Evolutionary conservation across 1,140 invertebrate genomes (phyloP), one percentile per base, ranked within the genome.

Genomic region (Drosophila ambigua): DNA sequence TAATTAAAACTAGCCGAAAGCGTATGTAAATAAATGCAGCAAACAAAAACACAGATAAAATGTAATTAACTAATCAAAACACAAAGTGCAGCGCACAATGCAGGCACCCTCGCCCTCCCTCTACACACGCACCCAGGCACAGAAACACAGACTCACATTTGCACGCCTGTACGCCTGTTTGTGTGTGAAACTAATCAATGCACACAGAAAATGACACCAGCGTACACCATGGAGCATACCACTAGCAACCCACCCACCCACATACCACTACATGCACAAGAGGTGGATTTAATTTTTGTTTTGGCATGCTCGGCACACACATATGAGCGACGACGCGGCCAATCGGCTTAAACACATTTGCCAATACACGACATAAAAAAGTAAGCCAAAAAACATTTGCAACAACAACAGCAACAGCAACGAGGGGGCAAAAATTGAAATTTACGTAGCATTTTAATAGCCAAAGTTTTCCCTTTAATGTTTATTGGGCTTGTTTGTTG

Each of bases 361-460:
- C 72, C 77, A 80, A 80, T 75, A 77, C 58, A 61, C 28, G 35
- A 68, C 63, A 68, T 50, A 66, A 66, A 61, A 45, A 68, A 49
- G 43, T 51, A 57, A 49, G 54, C 31, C 48, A 53, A 68, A 48
- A 26, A 67, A 50, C 7, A 23, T 26, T 7, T 26, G 48, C 11
- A 41, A 68, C 35, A 68, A 67, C 45, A 16, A 54, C 28, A 9
- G 13, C 44, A 53, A 44, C 31, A 35, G n/a, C 16, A 61, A 44
- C 26, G 52, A 8, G 35, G 44, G 3, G 3, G 24, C 35, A 80
- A 81, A 81, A 77, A 85, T 87, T 71, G 74, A 85, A 85, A 85
- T 87, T 82, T 85, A 87, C 82, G 82, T 85, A 87, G 82, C 76
- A 87, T 87, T 85, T 85, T 85, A 85, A 85, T 85, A 81, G 82